phyloP scores from a whole-genome alignment of 2,888 invertebrate genomes.

The Metacarcinus magister region DNA sequence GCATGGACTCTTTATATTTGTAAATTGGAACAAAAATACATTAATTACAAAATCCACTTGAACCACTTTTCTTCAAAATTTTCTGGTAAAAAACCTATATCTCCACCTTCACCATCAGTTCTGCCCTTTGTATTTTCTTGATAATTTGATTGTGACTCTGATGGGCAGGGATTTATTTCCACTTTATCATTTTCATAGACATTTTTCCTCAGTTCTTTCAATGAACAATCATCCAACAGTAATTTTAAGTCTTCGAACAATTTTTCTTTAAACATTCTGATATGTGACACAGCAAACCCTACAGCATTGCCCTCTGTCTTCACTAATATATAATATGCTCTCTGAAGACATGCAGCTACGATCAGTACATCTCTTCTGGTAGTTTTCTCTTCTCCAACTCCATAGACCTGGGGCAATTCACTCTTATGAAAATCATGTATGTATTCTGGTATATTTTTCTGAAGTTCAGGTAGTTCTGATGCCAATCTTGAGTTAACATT shows the following conservation, averaged over 20 bases:
- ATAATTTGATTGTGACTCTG: not conserved
- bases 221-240: constrained; percentile 63
- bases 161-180: not conserved
- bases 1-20: not conserved
- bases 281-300: constrained; percentile 58
- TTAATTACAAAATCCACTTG: constrained; percentile 62
- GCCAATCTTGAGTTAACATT: not conserved
- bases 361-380: constrained; percentile 63
- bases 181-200: constrained; percentile 56
- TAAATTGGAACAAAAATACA: not conserved
- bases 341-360: constrained; percentile 67
- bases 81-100: constrained; percentile 23
- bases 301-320: constrained; percentile 70
- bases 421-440: not conserved
- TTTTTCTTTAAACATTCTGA: constrained; percentile 55
- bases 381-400: not conserved
- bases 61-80: constrained; percentile 73
- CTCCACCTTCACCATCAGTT: constrained; percentile 42
- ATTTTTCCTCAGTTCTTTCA: not conserved
- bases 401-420: not conserved
- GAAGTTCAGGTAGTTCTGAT: not conserved
- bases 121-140: constrained; percentile 70
- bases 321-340: constrained; percentile 51
- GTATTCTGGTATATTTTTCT: not conserved
- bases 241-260: constrained; percentile 49